These are phyloP conservation scores for Meteorus cinctellus DNA, from an alignment of 2,888 invertebrate genomes.

Conservation along the genomic window DNA sequence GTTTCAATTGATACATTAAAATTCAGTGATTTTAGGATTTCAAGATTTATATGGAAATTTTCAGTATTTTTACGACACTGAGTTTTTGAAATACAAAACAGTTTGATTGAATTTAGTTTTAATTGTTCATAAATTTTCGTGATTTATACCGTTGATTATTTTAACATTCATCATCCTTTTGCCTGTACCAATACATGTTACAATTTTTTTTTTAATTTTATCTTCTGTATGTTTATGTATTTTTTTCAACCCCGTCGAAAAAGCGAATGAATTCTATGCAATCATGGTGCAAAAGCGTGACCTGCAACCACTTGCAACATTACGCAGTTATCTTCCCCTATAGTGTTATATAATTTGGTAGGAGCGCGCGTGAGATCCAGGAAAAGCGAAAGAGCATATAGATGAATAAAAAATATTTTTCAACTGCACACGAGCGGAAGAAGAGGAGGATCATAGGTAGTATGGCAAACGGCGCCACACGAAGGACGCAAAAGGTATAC, in stretches of 20 bases:
- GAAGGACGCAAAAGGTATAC: slow-evolving; percentile 9
- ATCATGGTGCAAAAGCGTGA: background rate
- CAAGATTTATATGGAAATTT: too few species aligned
- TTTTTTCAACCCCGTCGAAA: background rate
- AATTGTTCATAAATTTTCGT: too few species aligned
- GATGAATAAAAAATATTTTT: slow-evolving; percentile 15
- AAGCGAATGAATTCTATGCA: background rate
- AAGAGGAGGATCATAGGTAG: background rate
- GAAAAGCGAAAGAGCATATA: background rate
- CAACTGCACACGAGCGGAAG: background rate
- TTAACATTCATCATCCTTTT: too few species aligned
- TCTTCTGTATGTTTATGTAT: background rate
- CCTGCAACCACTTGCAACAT: slow-evolving; percentile 4
- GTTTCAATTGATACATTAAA: too few species aligned
- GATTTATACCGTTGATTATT: too few species aligned
- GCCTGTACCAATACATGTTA: too few species aligned
- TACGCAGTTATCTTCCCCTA: slow-evolving; percentile 2
- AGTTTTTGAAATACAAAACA: too few species aligned
- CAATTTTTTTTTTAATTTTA: background rate
- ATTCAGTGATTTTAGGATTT: too few species aligned
- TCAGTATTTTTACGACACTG: too few species aligned
- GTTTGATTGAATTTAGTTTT: too few species aligned
- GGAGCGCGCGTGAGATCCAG: slow-evolving; percentile 33
- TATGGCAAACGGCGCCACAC: background rate
- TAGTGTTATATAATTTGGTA: slow-evolving; percentile 18